Evolutionary conservation across 2,888 invertebrate species (phyloP).

Genomic region (Drosophila quinaria): DNA sequence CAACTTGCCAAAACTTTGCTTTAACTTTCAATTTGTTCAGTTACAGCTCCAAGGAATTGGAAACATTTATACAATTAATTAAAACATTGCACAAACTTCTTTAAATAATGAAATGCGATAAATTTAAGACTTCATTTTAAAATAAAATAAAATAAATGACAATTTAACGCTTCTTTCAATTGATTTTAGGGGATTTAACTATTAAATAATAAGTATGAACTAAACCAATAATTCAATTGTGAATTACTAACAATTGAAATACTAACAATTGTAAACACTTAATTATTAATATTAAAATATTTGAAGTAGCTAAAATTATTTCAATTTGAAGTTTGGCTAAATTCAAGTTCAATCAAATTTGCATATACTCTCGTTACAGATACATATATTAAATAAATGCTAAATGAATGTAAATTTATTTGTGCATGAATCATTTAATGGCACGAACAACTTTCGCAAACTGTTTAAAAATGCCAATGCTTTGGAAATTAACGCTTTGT

Average conservation of each 20-base stretch:
- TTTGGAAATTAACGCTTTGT: constrained; percentile 38
- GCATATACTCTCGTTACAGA: neutral
- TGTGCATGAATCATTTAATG: neutral
- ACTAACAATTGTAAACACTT: too few species aligned
- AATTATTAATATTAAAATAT: neutral
- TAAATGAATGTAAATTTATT: constrained; percentile 15
- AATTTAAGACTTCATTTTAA: neutral
- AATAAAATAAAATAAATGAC: neutral
- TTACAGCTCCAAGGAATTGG: constrained; percentile 32
- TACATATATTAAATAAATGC: neutral
- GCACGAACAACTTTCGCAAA: constrained; percentile 9
- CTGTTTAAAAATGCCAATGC: constrained; percentile 13
- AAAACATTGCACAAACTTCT: neutral
- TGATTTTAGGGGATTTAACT: neutral
- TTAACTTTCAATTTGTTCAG: constrained; percentile 49
- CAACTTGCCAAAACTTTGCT: constrained; percentile 8
- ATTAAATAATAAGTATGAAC: neutral
- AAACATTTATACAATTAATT: constrained; percentile 58
- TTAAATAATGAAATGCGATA: neutral
- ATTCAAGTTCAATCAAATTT: neutral
- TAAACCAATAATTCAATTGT: too few species aligned
- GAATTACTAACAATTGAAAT: too few species aligned
- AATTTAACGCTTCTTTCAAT: neutral
- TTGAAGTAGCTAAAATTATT: neutral
- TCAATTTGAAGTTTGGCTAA: neutral